Percentiles rank a stretch among this genome's conserved stretches.
phyloP scores from a whole-genome alignment of 2,797 vertebrate genomes.

The Numenius phaeopus region DNA sequence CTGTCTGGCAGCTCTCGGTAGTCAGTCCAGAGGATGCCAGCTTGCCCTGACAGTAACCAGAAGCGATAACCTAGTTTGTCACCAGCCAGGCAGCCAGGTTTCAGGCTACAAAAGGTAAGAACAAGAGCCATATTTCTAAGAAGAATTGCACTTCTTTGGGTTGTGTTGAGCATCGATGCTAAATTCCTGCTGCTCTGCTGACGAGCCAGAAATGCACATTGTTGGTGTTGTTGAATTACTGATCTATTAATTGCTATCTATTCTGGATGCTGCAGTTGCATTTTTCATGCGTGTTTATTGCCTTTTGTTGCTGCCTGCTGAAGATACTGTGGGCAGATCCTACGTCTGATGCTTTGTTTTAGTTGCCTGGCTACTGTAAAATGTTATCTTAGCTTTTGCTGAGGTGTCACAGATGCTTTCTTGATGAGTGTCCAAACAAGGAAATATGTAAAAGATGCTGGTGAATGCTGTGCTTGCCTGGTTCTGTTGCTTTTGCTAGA shows the following conservation, averaged over 20 bases:
- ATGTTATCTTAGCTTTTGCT: conserved; percentile 55
- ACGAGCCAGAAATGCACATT: background rate
- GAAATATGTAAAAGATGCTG: conserved; percentile 17
- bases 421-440: conserved; percentile 50
- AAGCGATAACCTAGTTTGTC: background rate
- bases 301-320: conserved; percentile 39
- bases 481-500: conserved; percentile 37
- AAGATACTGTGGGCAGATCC: conserved; percentile 29
- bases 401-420: conserved; percentile 61
- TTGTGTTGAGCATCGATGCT: conserved; percentile 30
- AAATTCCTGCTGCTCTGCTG: conserved; percentile 17
- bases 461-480: conserved; percentile 28
- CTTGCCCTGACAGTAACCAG: background rate
- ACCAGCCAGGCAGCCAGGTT: background rate
- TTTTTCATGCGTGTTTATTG: conserved; percentile 49
- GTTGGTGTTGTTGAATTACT: background rate
- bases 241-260: conserved; percentile 41
- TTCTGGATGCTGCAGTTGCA: conserved; percentile 17
- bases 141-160: background rate
- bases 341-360: conserved; percentile 53
- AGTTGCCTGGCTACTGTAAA: conserved; percentile 70
- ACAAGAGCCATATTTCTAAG: background rate
- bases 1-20: background rate
- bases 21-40: background rate
- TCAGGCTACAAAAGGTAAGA: conserved; percentile 42